Evolutionary conservation across 2,797 vertebrate genomes (phyloP).

Genomic region (Sebastes flavidus): DNA sequence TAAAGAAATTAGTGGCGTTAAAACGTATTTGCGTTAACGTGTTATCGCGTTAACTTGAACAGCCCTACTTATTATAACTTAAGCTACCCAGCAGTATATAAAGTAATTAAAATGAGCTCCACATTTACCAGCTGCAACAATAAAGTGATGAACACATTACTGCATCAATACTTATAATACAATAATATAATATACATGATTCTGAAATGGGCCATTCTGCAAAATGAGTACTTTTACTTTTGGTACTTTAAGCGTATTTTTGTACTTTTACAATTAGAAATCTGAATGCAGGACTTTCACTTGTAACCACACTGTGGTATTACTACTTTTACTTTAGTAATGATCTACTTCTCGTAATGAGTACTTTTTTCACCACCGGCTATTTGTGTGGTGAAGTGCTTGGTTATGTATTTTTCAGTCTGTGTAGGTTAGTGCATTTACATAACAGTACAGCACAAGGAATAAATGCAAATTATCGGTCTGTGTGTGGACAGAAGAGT

Average conservation of each 20-base stretch:
- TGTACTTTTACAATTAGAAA: background rate
- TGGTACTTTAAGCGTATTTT: background rate
- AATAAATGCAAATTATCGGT: constrained; percentile 15
- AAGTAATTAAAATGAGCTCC: too few species aligned
- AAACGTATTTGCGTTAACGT: too few species aligned
- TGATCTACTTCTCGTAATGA: background rate
- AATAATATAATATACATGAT: background rate
- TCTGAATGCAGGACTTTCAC: background rate
- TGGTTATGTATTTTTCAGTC: background rate
- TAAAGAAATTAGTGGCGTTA: too few species aligned
- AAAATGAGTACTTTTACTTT: background rate
- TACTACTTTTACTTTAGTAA: background rate
- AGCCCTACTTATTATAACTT: too few species aligned
- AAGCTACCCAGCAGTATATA: too few species aligned
- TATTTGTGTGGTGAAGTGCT: background rate
- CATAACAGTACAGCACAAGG: background rate
- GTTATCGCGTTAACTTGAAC: too few species aligned
- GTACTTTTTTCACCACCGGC: background rate
- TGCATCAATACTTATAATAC: background rate
- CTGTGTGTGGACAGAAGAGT: background rate
- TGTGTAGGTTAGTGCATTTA: background rate
- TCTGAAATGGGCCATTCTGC: background rate
- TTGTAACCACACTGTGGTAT: background rate
- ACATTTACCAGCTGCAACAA: too few species aligned
- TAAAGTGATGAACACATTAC: too few species aligned